phyloP scores from a whole-genome alignment of 2,113 vertebrate genomes.

The Petromus typicus region DNA sequence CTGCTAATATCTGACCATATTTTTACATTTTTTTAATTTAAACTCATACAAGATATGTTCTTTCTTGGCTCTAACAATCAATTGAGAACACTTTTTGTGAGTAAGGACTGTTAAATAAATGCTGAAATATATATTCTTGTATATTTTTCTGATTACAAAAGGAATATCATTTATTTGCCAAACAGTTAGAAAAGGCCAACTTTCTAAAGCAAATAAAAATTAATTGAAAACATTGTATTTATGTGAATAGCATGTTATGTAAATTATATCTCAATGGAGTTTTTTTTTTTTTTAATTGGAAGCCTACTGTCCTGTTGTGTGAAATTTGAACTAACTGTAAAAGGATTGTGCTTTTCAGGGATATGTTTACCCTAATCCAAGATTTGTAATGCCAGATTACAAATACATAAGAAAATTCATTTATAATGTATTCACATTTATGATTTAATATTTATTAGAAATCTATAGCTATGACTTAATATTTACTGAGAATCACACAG shows the following conservation, averaged over 20 bases:
- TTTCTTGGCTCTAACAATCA: not conserved
- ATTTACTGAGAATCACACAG: not conserved
- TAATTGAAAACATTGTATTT: not conserved
- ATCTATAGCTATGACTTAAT: not conserved
- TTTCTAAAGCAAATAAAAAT: constrained; percentile 41
- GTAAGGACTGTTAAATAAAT: not conserved
- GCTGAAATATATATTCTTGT: not conserved
- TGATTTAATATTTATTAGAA: not conserved
- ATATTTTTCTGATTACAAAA: constrained; percentile 26
- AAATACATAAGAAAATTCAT: not conserved
- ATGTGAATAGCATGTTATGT: not conserved
- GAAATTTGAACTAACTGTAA: not conserved
- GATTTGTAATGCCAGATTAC: not conserved
- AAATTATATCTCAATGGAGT: not conserved
- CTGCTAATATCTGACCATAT: not conserved
- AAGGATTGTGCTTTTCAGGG: rapidly evolving
- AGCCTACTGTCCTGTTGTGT: not conserved
- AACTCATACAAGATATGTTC: not conserved
- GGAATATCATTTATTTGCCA: not conserved
- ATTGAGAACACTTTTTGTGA: not conserved
- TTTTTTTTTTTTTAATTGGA: not conserved
- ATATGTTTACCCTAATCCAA: constrained; percentile 1
- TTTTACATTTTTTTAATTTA: constrained; percentile 39
- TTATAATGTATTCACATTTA: constrained; percentile 13
- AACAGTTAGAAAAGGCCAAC: not conserved